Base-by-base conservation (phyloP, 2,888 invertebrate genomes). In the Netelia melanura region DNA sequence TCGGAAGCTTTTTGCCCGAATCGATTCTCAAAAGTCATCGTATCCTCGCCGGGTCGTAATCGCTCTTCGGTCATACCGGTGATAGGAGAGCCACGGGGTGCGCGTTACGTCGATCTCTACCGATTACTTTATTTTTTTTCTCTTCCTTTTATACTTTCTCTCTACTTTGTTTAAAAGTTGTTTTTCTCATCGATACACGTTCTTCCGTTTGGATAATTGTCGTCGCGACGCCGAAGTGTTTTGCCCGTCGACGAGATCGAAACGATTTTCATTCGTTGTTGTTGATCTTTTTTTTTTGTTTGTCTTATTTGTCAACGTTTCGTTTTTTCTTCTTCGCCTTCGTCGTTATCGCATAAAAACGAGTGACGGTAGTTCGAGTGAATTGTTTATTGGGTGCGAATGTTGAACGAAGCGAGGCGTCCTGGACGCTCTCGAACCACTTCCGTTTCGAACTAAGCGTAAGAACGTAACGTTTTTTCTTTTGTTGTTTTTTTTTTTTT, bases 1-100 rank as follows among this genome's bases (percentile, higher is more conserved):
- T 75, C 68, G 67, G 65, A 38, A 68, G 83, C 81, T 85, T 77
- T 82, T 81, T 79, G 44, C 75, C 61, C 70, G 79, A 81, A 82
- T 85, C 85, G 85, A 79, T 82, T 79, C 85, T 85, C 85, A 85
- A 85, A 85, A 85, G 81, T 85, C 85, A 85, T 82, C 81, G 81
- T 71, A 81, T 76, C 70, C 62, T 75, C 81, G 71, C 75, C 85
- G 84, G 38, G 74, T 65, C 75, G 38, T 71, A 5, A 74, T 61
- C 81, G 72, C 52, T 58, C 58, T 11, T 1, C 62, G 25, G 30
- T 30, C n/a, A 17, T 3, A 17, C 56, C 14, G 17, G 11, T 56
- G 14, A n/a, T n/a, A 52, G n/a, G 52, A n/a, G 11, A 52, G 14
- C 3, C 17, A 48, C 48, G 48, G 48, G 48, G 48, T 48, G 48